Evolutionary conservation across 2,113 vertebrate species (phyloP).

Genomic region (Cepphus grylle): DNA sequence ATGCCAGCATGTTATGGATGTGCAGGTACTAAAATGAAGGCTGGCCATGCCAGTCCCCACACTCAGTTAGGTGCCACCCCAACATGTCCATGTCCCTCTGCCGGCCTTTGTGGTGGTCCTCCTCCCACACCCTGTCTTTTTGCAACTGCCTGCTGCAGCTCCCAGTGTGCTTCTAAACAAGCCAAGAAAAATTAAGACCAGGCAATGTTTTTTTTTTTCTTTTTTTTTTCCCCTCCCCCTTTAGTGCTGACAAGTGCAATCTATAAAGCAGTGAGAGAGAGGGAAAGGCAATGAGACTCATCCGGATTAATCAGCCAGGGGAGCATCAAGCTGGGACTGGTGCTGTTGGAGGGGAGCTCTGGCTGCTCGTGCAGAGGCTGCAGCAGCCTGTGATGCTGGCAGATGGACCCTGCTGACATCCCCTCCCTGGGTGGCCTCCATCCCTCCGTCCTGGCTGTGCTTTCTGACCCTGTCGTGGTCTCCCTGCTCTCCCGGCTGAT

Average conservation of each 20-base stretch:
- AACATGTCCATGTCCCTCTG: background rate
- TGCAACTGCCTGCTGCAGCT: background rate
- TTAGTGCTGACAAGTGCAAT: background rate
- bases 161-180: background rate
- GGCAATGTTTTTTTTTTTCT: background rate
- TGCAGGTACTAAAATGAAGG: background rate
- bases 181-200: background rate
- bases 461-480: accelerated
- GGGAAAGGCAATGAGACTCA: background rate
- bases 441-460: background rate
- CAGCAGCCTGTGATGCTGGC: background rate
- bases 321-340: background rate
- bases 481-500: background rate
- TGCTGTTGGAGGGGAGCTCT: background rate
- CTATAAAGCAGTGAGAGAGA: background rate
- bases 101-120: background rate
- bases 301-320: background rate
- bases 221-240: background rate
- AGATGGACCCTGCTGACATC: background rate
- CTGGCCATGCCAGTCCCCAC: background rate
- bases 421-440: background rate
- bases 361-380: background rate
- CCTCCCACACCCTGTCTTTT: too few relatives aligned
- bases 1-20: accelerated
- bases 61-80: background rate